Evolutionary conservation across 2,113 vertebrate species (phyloP).

Genomic region (Chlorodrepanis virens): DNA sequence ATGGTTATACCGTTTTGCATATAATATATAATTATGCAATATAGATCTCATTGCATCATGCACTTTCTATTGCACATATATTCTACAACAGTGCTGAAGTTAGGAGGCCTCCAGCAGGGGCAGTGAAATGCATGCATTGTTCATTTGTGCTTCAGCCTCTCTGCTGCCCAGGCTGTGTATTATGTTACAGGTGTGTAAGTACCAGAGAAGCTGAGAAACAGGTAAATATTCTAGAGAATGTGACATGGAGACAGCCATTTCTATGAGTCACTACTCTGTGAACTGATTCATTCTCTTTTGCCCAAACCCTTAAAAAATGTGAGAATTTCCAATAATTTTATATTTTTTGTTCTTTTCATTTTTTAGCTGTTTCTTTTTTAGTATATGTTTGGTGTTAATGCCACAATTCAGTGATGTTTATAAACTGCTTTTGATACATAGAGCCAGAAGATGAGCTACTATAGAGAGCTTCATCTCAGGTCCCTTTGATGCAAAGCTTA

Average conservation of each 20-base stretch:
- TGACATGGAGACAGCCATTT: background rate
- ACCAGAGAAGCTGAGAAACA: background rate
- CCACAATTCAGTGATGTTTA: background rate
- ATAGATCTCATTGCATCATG: background rate
- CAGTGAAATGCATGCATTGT: background rate
- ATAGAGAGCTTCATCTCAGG: background rate
- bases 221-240: background rate
- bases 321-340: background rate
- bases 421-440: background rate
- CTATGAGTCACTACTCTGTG: background rate
- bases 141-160: background rate
- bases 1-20: background rate
- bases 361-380: background rate
- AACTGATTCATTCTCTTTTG: background rate
- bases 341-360: background rate
- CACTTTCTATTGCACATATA: background rate
- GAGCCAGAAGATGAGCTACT: background rate
- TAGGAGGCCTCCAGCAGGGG: background rate
- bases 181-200: rapidly evolving
- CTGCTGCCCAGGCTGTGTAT: rapidly evolving
- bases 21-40: background rate
- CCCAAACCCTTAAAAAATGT: background rate
- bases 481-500: background rate
- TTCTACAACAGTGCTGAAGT: background rate
- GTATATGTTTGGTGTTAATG: background rate